phyloP scores from a whole-genome alignment of 2,888 invertebrate species.

The Macaria liturata region DNA sequence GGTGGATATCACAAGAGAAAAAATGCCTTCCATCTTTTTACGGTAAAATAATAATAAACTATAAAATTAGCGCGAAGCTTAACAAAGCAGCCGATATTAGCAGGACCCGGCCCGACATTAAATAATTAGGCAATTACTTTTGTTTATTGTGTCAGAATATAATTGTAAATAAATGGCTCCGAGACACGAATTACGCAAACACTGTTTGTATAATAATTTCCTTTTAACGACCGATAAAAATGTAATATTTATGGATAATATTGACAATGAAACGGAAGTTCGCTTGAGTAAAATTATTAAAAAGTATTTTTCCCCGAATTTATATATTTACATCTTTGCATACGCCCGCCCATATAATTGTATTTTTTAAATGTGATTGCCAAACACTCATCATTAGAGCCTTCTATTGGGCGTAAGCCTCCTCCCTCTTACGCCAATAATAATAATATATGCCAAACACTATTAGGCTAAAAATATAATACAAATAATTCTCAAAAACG shows the following conservation, averaged over 20 bases:
- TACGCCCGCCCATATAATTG: no score
- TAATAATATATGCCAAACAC: no score
- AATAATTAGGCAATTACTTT: slow-evolving; percentile 76
- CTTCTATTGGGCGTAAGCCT: no score
- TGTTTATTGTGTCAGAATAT: slow-evolving; percentile 61
- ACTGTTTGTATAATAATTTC: slow-evolving; percentile 30
- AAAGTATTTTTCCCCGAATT: no score
- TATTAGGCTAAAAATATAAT: no score
- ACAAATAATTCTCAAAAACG: neutral
- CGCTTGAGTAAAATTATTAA: no score
- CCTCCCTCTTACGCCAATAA: no score
- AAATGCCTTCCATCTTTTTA: slow-evolving; percentile 16
- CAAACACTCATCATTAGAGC: no score
- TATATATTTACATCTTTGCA: no score
- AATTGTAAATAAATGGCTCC: slow-evolving; percentile 54
- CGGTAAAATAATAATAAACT: slow-evolving; percentile 48
- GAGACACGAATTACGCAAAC: slow-evolving; percentile 44
- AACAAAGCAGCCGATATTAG: slow-evolving; percentile 54
- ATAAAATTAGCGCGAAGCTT: slow-evolving; percentile 65
- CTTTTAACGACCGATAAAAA: slow-evolving; percentile 23
- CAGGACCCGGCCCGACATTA: slow-evolving; percentile 48
- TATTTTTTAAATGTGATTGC: no score
- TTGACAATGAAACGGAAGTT: slow-evolving; percentile 12
- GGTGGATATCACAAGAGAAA: no score
- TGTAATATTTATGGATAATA: slow-evolving; percentile 5